These are phyloP conservation scores for Trypoxylon attenuatum DNA, from an alignment of 2,888 invertebrate species.

Conservation along the genomic window DNA sequence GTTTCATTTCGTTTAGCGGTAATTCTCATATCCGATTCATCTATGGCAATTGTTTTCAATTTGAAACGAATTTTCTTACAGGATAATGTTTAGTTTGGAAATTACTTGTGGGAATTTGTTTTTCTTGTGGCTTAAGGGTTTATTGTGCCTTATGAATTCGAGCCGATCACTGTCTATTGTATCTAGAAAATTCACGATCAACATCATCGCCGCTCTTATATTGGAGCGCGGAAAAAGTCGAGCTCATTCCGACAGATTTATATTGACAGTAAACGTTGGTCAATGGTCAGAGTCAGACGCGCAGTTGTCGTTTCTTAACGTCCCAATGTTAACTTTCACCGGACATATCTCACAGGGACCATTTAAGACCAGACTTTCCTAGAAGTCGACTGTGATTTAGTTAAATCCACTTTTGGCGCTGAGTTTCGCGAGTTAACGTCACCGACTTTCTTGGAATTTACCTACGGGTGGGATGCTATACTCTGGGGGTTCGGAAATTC, in stretches of 20 bases:
- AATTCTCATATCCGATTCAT: too few relatives aligned
- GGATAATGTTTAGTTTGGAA: too few relatives aligned
- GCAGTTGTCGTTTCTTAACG: slow-evolving; percentile 44
- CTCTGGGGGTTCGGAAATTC: slow-evolving; percentile 29
- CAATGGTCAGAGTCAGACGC: slow-evolving; percentile 16
- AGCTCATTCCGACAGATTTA: slow-evolving; percentile 24
- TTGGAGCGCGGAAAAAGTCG: slow-evolving; percentile 1
- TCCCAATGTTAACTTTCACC: slow-evolving; percentile 36
- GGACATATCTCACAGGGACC: slow-evolving; percentile 48
- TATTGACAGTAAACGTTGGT: slow-evolving; percentile 21
- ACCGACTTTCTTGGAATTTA: slow-evolving; percentile 55
- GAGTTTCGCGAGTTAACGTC: slow-evolving; percentile 58
- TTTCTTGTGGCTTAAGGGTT: too few relatives aligned
- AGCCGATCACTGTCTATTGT: too few relatives aligned
- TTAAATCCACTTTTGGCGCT: slow-evolving; percentile 57
- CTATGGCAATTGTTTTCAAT: too few relatives aligned
- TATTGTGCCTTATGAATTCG: too few relatives aligned
- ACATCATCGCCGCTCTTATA: too few relatives aligned
- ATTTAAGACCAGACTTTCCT: slow-evolving; percentile 46
- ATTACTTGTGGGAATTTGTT: too few relatives aligned
- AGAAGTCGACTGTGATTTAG: slow-evolving; percentile 59
- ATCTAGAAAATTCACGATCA: too few relatives aligned
- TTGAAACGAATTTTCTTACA: too few relatives aligned
- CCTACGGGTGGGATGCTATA: slow-evolving; percentile 37
- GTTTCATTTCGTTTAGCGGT: too few relatives aligned